Base-by-base conservation (phyloP, 1,140 invertebrate species). In the Trachymyrmex cornetzi region DNA sequence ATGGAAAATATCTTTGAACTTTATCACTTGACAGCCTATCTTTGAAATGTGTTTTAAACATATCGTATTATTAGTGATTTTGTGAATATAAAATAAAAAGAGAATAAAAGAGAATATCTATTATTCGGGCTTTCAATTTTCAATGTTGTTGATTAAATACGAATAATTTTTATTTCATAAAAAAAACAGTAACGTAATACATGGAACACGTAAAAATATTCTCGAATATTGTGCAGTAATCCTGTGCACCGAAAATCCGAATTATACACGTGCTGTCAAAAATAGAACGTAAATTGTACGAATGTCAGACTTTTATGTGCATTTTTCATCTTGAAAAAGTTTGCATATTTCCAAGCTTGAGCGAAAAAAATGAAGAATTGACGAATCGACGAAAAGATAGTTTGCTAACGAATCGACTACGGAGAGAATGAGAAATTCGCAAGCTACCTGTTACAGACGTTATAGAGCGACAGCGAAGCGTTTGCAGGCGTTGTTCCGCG, bases 391-490 rank as follows among this genome's bases (percentile, higher is more conserved):
- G 16, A 2, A n/a, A 71, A 50, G 75, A 22, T 55, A 50, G 53
- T 22, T 59, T 34, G 30, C 72, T 34, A 79, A 77, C 50, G 57
- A 89, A 90, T 89, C 87, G 85, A 24, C 66, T 48, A 57, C 59
- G 61, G 48, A 63, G 34, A 38, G 34, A 34, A 34, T 61, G 84
- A 67, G 64, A 81, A 69, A 22, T 80, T 79, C 88, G 87, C 87
- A 77, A 59, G 71, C 53, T 80, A 69, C 30, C 14, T 34, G 84
- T 89, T 89, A 89, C 74, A 57, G 77, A 19, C 59, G 71, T 30
- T 71, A 44, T n/a, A 55, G 44, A 67, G 22, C 30, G n/a, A 19
- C 34, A 61, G 66, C 69, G 85, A 50, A 87, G 85, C 75, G 71
- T 80, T 86, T 50, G 80, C 55, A 80, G 75, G 55, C 48, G 57